Base-by-base conservation (phyloP, 2,113 vertebrate genomes). In the Epinephelus moara region DNA sequence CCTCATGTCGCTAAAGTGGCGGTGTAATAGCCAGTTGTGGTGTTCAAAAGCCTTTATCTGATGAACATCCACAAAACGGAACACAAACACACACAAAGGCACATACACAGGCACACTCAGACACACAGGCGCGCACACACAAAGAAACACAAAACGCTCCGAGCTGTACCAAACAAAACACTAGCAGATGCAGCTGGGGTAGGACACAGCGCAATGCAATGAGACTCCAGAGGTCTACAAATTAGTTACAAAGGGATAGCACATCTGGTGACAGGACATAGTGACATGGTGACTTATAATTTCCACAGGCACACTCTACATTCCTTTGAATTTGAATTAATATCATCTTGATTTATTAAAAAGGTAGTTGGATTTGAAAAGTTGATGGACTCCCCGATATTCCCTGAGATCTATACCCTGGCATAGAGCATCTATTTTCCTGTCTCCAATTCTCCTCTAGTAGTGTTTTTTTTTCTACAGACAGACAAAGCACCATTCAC, bases 11-110 rank as follows among this genome's bases (percentile, higher is more conserved):
- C 80, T 89, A 3, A 90, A 91, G 84, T 78, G 82, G 76, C 71
- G 78, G 60, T 78, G 87, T 88, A 91, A 91, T 80, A 91, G 81
- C 59, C 84, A 82, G 75, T 90, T 86, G 83, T 84, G 85, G 73
- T 86, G 78, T 82, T 91, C 83, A 88, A 80, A 85, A 80, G 78
- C 67, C 80, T 87, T 92, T 93, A 92, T 94, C 91, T 91, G 90
- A 92, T 91, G 89, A 88, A 88, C 87, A 86, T 90, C 78, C 75
- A 61, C 85, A 84, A 78, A 89, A 85, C 80, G 85, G 77, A 90
- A 76, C 27, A 60, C 61, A 81, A 80, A 85, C 75, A 67, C 63
- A 67, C 70, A 78, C 49, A 88, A 25, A 66, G 49, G 77, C 60
- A 63, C 55, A 79, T 27, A 3, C 64, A 49, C 49, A 42, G 25